Conservation (phyloP, 2,888 invertebrate genomes). For the Drosophila nr. perissopoda region DNA sequence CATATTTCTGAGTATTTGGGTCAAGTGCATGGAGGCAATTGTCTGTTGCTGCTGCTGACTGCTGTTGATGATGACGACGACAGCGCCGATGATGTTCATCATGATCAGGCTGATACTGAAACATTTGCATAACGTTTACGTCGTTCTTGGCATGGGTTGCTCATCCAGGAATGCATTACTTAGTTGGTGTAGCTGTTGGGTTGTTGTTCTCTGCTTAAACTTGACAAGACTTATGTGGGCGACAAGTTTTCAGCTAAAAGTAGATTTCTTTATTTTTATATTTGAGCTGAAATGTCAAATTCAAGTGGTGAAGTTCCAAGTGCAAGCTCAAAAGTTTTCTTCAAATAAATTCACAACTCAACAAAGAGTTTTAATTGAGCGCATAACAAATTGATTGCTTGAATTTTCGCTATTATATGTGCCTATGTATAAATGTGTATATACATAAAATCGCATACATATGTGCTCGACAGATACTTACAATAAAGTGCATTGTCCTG, state of each 20-base stretch:
- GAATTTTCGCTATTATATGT: slow-evolving; percentile 12
- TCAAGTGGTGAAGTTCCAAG: not conserved
- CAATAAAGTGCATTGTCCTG: slow-evolving; percentile 44
- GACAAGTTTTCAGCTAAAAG: not conserved
- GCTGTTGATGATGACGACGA: not conserved
- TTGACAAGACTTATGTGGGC: not conserved
- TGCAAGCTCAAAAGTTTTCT: not conserved
- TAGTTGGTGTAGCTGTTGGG: not conserved
- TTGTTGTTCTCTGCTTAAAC: not conserved
- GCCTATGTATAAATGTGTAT: slow-evolving; percentile 4
- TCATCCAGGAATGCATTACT: not conserved
- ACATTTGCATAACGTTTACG: slow-evolving; percentile 53
- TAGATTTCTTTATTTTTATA: not conserved
- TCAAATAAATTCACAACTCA: not conserved
- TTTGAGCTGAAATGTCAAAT: not conserved
- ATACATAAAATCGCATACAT: not conserved
- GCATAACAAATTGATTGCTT: slow-evolving; percentile 4
- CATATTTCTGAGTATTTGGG: slow-evolving; percentile 63
- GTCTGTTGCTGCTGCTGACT: slow-evolving; percentile 18
- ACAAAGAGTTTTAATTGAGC: not conserved
- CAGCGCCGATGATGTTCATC: slow-evolving; percentile 3
- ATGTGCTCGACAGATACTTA: slow-evolving; percentile 3
- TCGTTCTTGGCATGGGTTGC: not conserved
- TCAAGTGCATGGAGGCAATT: slow-evolving; percentile 68
- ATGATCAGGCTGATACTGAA: slow-evolving; percentile 4